These are phyloP conservation scores for Centruroides vittatus DNA, from an alignment of 1,140 invertebrate genomes.

Conservation along the genomic window DNA sequence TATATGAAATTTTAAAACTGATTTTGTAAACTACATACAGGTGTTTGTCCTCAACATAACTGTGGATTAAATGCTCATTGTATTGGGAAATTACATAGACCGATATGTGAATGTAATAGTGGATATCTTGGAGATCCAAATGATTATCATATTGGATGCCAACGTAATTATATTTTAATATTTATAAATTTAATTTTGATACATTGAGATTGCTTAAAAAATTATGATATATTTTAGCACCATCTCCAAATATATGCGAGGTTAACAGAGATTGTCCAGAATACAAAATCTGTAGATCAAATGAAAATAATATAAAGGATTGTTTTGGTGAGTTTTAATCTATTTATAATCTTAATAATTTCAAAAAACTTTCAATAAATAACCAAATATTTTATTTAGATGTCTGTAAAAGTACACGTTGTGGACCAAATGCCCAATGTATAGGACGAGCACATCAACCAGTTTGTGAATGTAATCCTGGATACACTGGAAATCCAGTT, in stretches of 20 bases:
- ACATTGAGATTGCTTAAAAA: neutral
- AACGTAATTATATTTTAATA: constrained; percentile 10
- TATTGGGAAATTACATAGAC: constrained; percentile 31
- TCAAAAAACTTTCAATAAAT: neutral
- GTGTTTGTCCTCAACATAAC: constrained; percentile 12
- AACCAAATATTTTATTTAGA: constrained; percentile 3
- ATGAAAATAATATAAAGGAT: neutral
- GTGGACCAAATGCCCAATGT: constrained; percentile 56
- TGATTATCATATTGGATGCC: constrained; percentile 41
- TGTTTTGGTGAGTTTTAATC: constrained; percentile 4
- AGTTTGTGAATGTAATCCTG: constrained; percentile 45
- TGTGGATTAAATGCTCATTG: constrained; percentile 59
- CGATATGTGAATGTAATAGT: constrained; percentile 36
- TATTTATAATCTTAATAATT: neutral
- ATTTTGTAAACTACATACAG: neutral
- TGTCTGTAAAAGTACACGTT: constrained; percentile 26
- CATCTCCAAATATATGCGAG: neutral
- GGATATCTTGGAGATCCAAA: constrained; percentile 50
- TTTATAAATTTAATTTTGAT: too few species aligned
- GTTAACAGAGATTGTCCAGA: neutral
- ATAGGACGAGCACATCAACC: constrained; percentile 33
- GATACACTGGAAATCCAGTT: constrained; percentile 21
- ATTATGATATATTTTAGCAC: neutral
- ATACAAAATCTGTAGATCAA: neutral
- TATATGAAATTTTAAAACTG: neutral